These are phyloP conservation scores for Drosophila serrata DNA, from an alignment of 1,140 invertebrate species.

Conservation along the genomic window DNA sequence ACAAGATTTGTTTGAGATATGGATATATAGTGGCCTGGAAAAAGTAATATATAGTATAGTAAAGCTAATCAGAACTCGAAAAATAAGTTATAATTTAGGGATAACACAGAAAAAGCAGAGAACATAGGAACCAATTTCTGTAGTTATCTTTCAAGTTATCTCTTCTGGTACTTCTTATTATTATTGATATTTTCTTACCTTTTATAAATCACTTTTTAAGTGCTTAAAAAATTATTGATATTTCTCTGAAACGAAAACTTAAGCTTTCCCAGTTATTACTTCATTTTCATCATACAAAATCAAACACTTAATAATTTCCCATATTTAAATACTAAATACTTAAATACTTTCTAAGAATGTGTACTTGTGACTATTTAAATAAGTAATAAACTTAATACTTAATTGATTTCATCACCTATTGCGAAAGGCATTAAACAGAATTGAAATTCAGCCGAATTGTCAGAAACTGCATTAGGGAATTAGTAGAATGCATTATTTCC, in stretches of 20 bases:
- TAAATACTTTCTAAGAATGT: neutral
- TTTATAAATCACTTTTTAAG: no score
- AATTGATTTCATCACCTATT: neutral
- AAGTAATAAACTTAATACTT: neutral
- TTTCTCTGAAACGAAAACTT: neutral
- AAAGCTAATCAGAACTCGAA: neutral
- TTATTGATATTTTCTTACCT: no score
- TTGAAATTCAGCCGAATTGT: neutral
- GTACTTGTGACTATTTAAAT: no score
- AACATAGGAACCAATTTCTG: no score
- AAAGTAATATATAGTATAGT: neutral
- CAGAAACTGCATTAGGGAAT: neutral
- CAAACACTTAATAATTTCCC: neutral
- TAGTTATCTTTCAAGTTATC: no score
- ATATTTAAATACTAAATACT: neutral
- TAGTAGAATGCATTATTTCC: neutral
- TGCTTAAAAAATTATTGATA: neutral
- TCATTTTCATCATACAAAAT: neutral
- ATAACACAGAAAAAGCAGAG: no score
- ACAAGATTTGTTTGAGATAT: neutral
- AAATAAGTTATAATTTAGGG: neutral
- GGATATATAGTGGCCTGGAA: no score
- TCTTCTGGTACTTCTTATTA: no score
- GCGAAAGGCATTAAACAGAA: neutral
- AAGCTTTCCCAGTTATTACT: neutral